Conservation (phyloP, 2,113 vertebrate species). For the Chrysochloris asiatica region DNA sequence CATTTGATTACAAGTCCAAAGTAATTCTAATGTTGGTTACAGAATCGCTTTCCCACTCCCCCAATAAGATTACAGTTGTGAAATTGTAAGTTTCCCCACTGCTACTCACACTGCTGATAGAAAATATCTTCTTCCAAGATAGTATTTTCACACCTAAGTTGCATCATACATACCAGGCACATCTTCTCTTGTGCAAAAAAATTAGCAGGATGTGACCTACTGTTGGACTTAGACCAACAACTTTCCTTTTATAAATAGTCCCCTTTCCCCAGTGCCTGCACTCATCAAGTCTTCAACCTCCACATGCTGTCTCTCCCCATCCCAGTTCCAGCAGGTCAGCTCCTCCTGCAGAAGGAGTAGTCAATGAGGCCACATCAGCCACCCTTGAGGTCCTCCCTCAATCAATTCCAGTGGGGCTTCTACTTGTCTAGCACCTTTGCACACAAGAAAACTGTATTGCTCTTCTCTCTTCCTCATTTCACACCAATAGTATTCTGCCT, state of each 20-base stretch:
- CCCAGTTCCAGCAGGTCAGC: slow-evolving; percentile 35
- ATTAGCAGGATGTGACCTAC: not conserved
- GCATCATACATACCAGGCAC: slow-evolving; percentile 25
- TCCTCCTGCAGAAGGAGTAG: not conserved
- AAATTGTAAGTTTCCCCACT: not conserved
- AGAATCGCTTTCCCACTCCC: slow-evolving; percentile 58
- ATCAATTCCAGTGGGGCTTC: not conserved
- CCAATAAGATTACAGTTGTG: slow-evolving; percentile 61
- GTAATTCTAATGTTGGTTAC: slow-evolving; percentile 55
- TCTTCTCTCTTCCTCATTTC: slow-evolving; percentile 8
- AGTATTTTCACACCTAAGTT: not conserved
- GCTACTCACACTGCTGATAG: not conserved
- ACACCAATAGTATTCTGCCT: slow-evolving; percentile 12
- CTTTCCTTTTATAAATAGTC: slow-evolving; percentile 22
- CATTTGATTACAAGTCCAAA: slow-evolving; percentile 74
- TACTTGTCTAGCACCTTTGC: slow-evolving; percentile 27
- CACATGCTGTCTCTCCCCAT: not conserved
- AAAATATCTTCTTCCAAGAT: not conserved
- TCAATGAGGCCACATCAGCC: not conserved
- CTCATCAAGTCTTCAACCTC: not conserved
- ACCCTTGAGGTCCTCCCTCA: not conserved
- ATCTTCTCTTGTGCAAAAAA: slow-evolving; percentile 16
- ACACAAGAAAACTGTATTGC: not conserved
- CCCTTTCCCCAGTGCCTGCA: not conserved
- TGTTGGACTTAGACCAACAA: slow-evolving; percentile 16